Evolutionary conservation across 2,888 invertebrate species (phyloP).

Genomic region (Stramonita haemastoma): DNA sequence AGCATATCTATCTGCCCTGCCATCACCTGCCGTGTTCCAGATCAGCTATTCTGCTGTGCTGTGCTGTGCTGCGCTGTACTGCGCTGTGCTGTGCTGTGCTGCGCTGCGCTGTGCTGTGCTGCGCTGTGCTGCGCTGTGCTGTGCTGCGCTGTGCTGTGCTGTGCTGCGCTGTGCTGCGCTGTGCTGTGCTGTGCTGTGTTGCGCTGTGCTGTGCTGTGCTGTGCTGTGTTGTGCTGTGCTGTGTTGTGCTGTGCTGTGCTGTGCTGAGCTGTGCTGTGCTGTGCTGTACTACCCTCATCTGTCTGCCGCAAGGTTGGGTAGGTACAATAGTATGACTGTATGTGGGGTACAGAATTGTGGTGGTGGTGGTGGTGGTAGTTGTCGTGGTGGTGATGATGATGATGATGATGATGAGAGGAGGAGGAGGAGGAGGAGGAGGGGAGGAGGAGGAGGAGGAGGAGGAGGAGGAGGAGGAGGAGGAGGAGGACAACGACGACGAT

Average conservation of each 20-base stretch:
- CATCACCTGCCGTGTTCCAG: too few species aligned
- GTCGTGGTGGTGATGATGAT: too few species aligned
- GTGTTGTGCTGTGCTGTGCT: conserved; percentile 6
- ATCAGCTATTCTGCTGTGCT: background rate
- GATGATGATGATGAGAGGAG: too few species aligned
- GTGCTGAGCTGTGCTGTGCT: background rate
- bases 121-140: conserved; percentile 8
- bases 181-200: conserved; percentile 8
- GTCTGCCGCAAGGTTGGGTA: background rate
- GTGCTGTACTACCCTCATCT: too few species aligned
- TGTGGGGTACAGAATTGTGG: too few species aligned
- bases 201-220: conserved; percentile 8
- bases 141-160: conserved; percentile 7
- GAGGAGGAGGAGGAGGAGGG: too few species aligned
- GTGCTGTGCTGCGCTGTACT: conserved; percentile 9
- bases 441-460: too few species aligned
- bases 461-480: too few species aligned
- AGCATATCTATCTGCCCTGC: too few species aligned
- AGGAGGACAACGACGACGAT: too few species aligned
- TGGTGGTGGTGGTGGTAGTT: too few species aligned
- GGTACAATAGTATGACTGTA: background rate
- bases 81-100: background rate
- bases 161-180: conserved; percentile 14
- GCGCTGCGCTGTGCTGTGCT: background rate
- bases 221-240: background rate